Percentiles rank a stretch among this genome's conserved stretches.
Evolutionary conservation across 2,888 invertebrate species (phyloP).

Genomic region (Teleiodes luculella): DNA sequence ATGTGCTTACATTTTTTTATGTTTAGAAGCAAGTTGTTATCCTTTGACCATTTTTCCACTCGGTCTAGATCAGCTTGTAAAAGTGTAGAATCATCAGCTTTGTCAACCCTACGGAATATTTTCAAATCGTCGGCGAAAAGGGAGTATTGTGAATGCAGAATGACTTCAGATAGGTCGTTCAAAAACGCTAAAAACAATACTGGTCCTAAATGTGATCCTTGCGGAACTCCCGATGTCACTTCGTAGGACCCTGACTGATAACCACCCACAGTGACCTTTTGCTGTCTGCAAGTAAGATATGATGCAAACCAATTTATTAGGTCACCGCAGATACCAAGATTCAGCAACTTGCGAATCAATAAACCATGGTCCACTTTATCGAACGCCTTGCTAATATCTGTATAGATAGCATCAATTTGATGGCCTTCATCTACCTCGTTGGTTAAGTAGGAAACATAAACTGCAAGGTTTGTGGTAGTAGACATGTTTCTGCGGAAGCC

Average conservation of each 20-base stretch:
- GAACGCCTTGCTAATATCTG: not conserved
- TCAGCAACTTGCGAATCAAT: not conserved
- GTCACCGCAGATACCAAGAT: not conserved
- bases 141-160: not conserved
- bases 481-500: not conserved
- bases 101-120: not conserved
- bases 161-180: not conserved
- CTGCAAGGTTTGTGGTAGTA: not conserved
- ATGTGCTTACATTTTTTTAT: not conserved
- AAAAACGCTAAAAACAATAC: not conserved
- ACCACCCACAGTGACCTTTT: not conserved
- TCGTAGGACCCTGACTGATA: not conserved
- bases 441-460: not conserved
- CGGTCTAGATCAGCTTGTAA: not conserved
- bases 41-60: not conserved
- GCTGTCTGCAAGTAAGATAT: not conserved
- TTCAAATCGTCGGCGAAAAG: not conserved
- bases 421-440: not conserved
- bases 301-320: not conserved
- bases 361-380: not conserved
- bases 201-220: not conserved
- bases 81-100: not conserved
- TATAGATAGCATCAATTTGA: not conserved
- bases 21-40: not conserved
- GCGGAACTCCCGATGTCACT: not conserved